phyloP scores from a whole-genome alignment of 1,140 invertebrate species.

The Hormaphis cornu region DNA sequence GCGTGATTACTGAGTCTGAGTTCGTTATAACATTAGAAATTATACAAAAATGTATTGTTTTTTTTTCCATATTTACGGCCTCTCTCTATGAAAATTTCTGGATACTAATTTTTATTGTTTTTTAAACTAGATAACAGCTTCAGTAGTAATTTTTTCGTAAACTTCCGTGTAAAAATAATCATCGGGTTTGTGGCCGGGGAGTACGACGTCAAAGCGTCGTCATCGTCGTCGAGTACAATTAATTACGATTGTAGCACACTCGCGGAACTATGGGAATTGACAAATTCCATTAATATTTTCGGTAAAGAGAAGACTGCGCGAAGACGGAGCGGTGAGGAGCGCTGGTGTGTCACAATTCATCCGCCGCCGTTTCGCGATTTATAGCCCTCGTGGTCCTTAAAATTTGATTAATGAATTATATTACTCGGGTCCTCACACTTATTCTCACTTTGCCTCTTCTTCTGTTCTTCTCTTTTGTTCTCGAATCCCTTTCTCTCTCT shows the following conservation, averaged over 20 bases:
- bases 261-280: neutral
- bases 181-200: no score
- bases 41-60: no score
- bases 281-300: constrained; percentile 31
- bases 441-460: neutral
- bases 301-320: neutral
- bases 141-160: no score
- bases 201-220: no score
- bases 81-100: no score
- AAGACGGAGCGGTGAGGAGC: neutral
- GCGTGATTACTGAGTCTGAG: no score
- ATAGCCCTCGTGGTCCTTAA: constrained; percentile 6
- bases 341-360: neutral
- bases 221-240: neutral
- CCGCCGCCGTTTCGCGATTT: neutral
- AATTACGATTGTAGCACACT: neutral
- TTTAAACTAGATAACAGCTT: no score
- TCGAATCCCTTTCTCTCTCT: neutral
- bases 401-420: constrained; percentile 31
- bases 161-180: no score
- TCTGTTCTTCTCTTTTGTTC: neutral
- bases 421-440: neutral
- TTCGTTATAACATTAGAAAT: no score
- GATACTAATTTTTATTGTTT: no score
- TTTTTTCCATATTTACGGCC: no score